Evolutionary conservation across 30 jellyfish, hydroid and myxozoan genomes (phyloP), one percentile per base, ranked within the genome.

Genomic region (Chironex yamaguchii): DNA sequence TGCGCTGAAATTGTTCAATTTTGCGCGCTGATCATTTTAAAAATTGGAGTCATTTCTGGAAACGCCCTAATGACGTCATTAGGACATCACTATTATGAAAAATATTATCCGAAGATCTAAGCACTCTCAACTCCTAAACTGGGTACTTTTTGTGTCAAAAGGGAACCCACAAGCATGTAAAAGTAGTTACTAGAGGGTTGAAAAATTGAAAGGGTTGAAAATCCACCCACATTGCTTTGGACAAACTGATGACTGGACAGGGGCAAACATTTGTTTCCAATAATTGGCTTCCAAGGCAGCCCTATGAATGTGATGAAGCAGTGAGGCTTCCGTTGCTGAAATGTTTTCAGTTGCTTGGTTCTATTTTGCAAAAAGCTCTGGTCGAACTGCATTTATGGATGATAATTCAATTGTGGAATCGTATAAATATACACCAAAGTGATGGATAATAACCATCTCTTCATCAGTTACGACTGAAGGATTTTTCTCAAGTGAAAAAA

Each of bases 191-290:
- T n/a, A n/a, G n/a, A n/a, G n/a, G n/a, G n/a, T n/a, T n/a, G n/a
- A n/a, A n/a, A n/a, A n/a, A n/a, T n/a, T n/a, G n/a, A n/a, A n/a
- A n/a, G n/a, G n/a, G n/a, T n/a, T n/a, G n/a, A n/a, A n/a, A n/a
- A 20, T 69, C 83, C 83, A 69, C 12, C 83, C 83, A 29, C 83
- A 69, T 34, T 29, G 71, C 71, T 69, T 67, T 2, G 83, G 73
- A n/a, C 71, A 21, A 30, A 26, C 72, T 69, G 36, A 34, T 29
- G 71, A 30, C 71, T 69, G 83, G 12, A 69, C 72, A 34, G 71
- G 71, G 27, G 72, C 27, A 2, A 69, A 69, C 83, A 69, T 69
- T 69, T 69, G 83, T 29, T 69, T 36, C 83, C 83, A 69, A 34
- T 17, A 4, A 34, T 69, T 69, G 71, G 83, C 79, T 65, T 65